phyloP scores from a whole-genome alignment of 2,888 invertebrate species.

The Drosophila atroscutellata region DNA sequence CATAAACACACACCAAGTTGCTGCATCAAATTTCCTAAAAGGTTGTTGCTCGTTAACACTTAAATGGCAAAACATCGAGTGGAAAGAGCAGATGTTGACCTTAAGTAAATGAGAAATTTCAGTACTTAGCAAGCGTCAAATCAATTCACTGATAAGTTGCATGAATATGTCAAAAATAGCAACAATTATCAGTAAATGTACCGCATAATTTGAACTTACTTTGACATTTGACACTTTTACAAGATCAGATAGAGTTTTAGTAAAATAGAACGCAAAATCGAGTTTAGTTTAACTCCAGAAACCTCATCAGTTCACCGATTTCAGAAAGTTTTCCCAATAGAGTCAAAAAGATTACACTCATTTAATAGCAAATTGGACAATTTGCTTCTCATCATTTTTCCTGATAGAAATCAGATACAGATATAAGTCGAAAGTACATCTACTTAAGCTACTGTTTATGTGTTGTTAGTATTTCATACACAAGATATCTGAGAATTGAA shows the following conservation, averaged over 20 bases:
- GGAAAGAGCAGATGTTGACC: not conserved
- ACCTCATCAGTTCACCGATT: not conserved
- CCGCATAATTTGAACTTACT: not conserved
- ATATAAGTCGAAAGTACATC: constrained; percentile 1
- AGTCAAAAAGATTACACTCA: not conserved
- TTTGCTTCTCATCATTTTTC: not conserved
- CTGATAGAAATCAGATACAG: not conserved
- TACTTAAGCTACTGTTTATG: not conserved
- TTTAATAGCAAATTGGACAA: not conserved
- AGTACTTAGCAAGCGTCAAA: not conserved
- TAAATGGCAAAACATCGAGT: constrained; percentile 3
- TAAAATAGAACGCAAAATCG: too few species aligned
- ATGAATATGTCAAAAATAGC: not conserved
- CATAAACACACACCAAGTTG: not conserved
- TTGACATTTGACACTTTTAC: not conserved
- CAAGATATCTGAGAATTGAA: constrained; percentile 1
- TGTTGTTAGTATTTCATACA: constrained; percentile 2
- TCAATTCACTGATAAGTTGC: not conserved
- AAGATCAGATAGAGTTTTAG: too few species aligned
- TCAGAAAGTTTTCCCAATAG: not conserved
- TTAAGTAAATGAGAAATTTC: not conserved
- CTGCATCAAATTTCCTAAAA: constrained; percentile 42
- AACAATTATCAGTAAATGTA: not conserved
- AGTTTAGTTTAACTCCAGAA: not conserved
- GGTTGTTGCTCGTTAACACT: constrained; percentile 17